Evolutionary conservation across 2,888 invertebrate species (phyloP).

Genomic region (Harpalus rubripes): DNA sequence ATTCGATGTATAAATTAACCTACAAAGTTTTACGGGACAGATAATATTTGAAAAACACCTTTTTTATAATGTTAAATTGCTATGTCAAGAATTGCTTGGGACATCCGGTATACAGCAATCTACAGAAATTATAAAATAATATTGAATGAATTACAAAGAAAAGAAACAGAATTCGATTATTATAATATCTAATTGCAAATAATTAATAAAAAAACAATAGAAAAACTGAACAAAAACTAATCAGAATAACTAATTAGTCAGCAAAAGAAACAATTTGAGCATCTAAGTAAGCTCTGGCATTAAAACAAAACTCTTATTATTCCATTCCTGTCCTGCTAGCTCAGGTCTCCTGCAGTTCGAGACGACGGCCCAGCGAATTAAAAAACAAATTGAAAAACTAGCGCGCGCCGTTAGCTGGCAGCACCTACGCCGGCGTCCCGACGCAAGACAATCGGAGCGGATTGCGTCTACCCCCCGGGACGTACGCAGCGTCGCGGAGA

Average conservation of each 20-base stretch:
- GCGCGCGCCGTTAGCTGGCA: conserved; percentile 60
- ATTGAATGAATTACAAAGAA: too few species aligned
- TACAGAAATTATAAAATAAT: too few species aligned
- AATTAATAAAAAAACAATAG: background rate
- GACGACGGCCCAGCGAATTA: conserved; percentile 55
- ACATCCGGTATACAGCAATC: too few species aligned
- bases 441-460: conserved; percentile 63
- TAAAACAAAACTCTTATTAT: conserved; percentile 19
- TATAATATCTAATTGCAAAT: background rate
- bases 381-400: conserved; percentile 67
- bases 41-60: too few species aligned
- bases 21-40: too few species aligned
- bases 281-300: conserved; percentile 1
- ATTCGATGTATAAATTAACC: too few species aligned
- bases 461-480: conserved; percentile 64
- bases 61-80: too few species aligned
- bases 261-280: conserved; percentile 26
- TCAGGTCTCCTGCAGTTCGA: conserved; percentile 57
- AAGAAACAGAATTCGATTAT: background rate
- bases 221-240: conserved; percentile 23
- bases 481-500: conserved; percentile 27
- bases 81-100: too few species aligned
- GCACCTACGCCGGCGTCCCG: conserved; percentile 30
- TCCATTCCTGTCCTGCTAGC: conserved; percentile 12
- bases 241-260: conserved; percentile 30